Percentiles rank a stretch among this genome's conserved stretches.
Conservation (phyloP, 2,888 invertebrate genomes). For the Eupithecia abbreviata region DNA sequence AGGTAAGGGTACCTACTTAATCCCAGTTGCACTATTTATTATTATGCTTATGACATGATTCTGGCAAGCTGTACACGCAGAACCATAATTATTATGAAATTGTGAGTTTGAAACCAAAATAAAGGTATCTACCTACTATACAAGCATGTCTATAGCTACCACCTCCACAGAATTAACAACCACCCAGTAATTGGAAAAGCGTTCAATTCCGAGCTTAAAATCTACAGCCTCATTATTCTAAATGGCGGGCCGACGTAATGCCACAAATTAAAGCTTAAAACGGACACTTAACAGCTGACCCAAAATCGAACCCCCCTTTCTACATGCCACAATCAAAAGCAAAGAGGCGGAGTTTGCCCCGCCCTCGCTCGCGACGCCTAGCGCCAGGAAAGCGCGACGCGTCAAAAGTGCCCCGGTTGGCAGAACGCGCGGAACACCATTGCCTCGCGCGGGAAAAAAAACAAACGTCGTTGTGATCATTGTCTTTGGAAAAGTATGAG, state of each 20-base stretch:
- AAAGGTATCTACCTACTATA: background rate
- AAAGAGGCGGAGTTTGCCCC: constrained; percentile 79
- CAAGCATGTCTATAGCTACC: constrained; percentile 2
- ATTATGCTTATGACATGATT: background rate
- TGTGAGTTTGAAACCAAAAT: background rate
- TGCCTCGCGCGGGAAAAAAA: constrained; percentile 49
- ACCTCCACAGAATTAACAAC: constrained; percentile 28
- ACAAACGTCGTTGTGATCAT: constrained; percentile 53
- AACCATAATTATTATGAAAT: background rate
- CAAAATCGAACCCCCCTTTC: constrained; percentile 72
- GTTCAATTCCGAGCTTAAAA: constrained; percentile 66
- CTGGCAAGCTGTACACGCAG: background rate
- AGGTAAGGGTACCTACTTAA: background rate
- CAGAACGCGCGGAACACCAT: constrained; percentile 62
- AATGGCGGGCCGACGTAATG: constrained; percentile 77
- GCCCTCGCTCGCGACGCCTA: constrained; percentile 63
- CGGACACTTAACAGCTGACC: constrained; percentile 83
- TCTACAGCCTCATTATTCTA: constrained; percentile 78
- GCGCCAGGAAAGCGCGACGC: constrained; percentile 53
- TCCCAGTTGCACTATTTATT: background rate
- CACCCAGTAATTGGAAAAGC: constrained; percentile 63
- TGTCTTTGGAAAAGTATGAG: constrained; percentile 14
- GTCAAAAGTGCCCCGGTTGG: constrained; percentile 79
- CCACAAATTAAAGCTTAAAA: constrained; percentile 84
- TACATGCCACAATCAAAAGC: constrained; percentile 68